These are phyloP conservation scores for Drosophila recens DNA, from an alignment of 2,888 invertebrate species.

Conservation along the genomic window DNA sequence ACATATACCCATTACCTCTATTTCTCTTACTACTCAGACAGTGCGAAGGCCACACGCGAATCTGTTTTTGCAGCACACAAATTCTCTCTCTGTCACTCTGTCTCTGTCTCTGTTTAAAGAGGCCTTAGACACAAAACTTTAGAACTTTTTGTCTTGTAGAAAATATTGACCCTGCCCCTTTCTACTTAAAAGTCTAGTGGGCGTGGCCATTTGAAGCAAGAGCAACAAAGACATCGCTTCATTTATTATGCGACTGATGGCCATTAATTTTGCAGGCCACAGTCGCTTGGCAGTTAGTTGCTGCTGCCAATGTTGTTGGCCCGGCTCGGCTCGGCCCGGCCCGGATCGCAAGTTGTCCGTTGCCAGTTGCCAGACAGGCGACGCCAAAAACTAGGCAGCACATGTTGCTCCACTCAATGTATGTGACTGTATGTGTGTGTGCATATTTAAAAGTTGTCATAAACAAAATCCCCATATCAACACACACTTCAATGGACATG, in stretches of 20 bases:
- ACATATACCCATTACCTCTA: not conserved
- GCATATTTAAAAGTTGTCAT: slow-evolving; percentile 69
- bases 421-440: slow-evolving; percentile 11
- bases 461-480: slow-evolving; percentile 44
- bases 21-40: not conserved
- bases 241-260: slow-evolving; percentile 82
- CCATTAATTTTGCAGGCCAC: slow-evolving; percentile 77
- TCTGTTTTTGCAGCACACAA: slow-evolving; percentile 32
- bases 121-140: slow-evolving; percentile 57
- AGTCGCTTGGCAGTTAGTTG: slow-evolving; percentile 52
- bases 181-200: slow-evolving; percentile 20
- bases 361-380: slow-evolving; percentile 46
- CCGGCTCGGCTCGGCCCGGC: slow-evolving; percentile 14
- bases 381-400: slow-evolving; percentile 58
- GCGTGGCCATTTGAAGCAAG: slow-evolving; percentile 34
- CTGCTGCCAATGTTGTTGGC: slow-evolving; percentile 28
- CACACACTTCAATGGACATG: slow-evolving; percentile 34
- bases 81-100: not conserved
- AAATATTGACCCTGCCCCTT: not conserved
- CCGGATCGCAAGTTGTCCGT: no score
- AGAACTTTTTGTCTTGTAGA: slow-evolving; percentile 47
- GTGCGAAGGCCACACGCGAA: slow-evolving; percentile 30
- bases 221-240: slow-evolving; percentile 61
- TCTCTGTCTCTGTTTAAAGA: slow-evolving; percentile 30
- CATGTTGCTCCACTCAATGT: slow-evolving; percentile 44